A percentile compares a stretch with the other conserved stretches of the same genome.
Conservation (phyloP, 2,797 vertebrate species). For the Threskiornis aethiopicus region DNA sequence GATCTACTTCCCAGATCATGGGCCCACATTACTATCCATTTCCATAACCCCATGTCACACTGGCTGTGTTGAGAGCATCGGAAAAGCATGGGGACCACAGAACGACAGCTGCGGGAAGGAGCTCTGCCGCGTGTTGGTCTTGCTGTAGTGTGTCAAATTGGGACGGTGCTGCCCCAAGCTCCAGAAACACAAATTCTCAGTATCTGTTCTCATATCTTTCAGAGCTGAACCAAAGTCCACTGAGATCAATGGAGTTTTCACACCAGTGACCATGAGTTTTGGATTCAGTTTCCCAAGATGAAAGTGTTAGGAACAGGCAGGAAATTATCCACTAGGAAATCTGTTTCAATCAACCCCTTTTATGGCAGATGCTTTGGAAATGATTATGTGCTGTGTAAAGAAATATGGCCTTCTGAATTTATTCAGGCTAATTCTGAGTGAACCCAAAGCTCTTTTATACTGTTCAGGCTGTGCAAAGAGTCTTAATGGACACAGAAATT, state of each 20-base stretch:
- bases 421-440: not conserved
- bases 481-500: not conserved
- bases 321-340: constrained; percentile 17
- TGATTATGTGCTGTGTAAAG: not conserved
- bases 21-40: not conserved
- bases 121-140: accelerated
- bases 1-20: not conserved
- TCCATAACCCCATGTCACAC: not conserved
- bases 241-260: constrained; percentile 6
- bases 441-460: not conserved
- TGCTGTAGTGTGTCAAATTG: not conserved
- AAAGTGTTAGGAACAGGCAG: not conserved
- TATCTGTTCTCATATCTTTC: not conserved
- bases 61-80: not conserved
- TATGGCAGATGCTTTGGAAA: constrained; percentile 28
- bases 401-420: not conserved
- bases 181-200: not conserved
- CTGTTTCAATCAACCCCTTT: constrained; percentile 1
- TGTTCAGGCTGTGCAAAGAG: not conserved
- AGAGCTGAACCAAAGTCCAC: not conserved
- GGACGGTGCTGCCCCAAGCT: not conserved
- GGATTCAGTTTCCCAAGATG: not conserved
- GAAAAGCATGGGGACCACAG: not conserved
- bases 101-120: accelerated
- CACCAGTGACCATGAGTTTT: not conserved